A percentile compares a stretch with the other conserved stretches of the same genome.
These are phyloP conservation scores for Whitmania pigra DNA, from an alignment of 1,140 invertebrate genomes.

Conservation along the genomic window DNA sequence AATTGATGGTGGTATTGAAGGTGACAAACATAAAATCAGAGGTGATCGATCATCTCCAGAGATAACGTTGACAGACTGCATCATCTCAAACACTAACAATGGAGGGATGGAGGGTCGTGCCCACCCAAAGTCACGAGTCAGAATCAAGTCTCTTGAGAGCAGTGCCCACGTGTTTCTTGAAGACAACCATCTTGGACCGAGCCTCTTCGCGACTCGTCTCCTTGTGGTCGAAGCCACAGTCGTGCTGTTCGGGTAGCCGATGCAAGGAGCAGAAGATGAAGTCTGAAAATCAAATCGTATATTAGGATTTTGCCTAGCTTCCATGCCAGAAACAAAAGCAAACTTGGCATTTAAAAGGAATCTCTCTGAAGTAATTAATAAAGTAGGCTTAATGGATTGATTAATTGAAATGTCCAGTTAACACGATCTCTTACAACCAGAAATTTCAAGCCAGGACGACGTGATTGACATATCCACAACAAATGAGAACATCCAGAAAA, in stretches of 20 bases:
- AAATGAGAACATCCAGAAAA: neutral
- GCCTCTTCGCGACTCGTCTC: conserved; percentile 6
- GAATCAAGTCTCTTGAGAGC: conserved; percentile 9
- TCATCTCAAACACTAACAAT: too few species aligned
- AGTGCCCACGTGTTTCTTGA: conserved; percentile 14
- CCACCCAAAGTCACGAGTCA: neutral
- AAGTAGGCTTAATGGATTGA: too few species aligned
- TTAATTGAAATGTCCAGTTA: too few species aligned
- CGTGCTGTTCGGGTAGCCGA: conserved; percentile 17
- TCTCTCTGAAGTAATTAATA: too few species aligned
- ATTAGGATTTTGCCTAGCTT: too few species aligned
- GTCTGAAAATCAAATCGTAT: neutral
- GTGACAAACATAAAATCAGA: neutral
- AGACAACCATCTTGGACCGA: conserved; percentile 2
- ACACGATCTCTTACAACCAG: too few species aligned
- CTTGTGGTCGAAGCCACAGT: conserved; percentile 18
- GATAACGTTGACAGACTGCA: neutral
- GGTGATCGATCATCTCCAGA: neutral
- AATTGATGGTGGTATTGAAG: neutral
- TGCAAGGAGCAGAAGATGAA: conserved; percentile 17
- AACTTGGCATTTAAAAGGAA: too few species aligned
- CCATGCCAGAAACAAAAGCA: too few species aligned
- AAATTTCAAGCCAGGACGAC: too few species aligned
- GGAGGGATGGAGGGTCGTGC: neutral
- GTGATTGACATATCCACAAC: neutral